Percentiles rank a stretch among this genome's conserved stretches.
These are phyloP conservation scores for Macrocentrus cingulum DNA, from an alignment of 1,140 invertebrate genomes.

Conservation along the genomic window DNA sequence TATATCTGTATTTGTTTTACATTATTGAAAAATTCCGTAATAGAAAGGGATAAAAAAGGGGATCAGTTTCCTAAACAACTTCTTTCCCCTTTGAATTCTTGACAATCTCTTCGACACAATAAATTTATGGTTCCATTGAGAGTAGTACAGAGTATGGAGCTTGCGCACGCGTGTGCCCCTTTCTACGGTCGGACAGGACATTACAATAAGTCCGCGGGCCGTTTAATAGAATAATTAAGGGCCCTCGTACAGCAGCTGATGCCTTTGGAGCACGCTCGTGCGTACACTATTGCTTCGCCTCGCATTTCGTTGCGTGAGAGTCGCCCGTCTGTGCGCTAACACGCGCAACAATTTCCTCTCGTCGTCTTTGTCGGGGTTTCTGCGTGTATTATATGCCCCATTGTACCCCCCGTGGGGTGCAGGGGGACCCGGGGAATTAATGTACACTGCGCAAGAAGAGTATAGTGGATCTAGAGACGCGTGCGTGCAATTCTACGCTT, in stretches of 20 bases:
- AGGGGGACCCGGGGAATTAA: slow-evolving; percentile 10
- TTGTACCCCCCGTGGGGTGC: background rate
- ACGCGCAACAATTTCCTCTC: background rate
- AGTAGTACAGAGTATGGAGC: background rate
- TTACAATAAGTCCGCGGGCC: slow-evolving; percentile 54
- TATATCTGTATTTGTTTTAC: too few relatives aligned
- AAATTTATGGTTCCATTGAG: slow-evolving; percentile 31
- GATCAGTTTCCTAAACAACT: slow-evolving; percentile 7
- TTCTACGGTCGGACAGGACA: slow-evolving; percentile 29
- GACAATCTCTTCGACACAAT: slow-evolving; percentile 28
- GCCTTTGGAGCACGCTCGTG: slow-evolving; percentile 33
- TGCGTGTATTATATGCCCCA: background rate
- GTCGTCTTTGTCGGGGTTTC: background rate
- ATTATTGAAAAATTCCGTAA: background rate
- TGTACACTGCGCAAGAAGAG: background rate
- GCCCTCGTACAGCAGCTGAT: slow-evolving; percentile 54
- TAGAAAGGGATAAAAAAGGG: background rate
- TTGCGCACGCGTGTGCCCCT: slow-evolving; percentile 17
- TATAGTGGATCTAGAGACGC: slow-evolving; percentile 4
- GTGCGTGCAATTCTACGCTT: slow-evolving; percentile 1
- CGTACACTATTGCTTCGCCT: slow-evolving; percentile 17
- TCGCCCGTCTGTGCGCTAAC: slow-evolving; percentile 2
- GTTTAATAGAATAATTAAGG: slow-evolving; percentile 61
- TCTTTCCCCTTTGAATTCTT: background rate
- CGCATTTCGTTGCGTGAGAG: slow-evolving; percentile 24